These are phyloP conservation scores for Brevipalpus yothersi DNA, from an alignment of 1,140 invertebrate species.

Conservation along the genomic window DNA sequence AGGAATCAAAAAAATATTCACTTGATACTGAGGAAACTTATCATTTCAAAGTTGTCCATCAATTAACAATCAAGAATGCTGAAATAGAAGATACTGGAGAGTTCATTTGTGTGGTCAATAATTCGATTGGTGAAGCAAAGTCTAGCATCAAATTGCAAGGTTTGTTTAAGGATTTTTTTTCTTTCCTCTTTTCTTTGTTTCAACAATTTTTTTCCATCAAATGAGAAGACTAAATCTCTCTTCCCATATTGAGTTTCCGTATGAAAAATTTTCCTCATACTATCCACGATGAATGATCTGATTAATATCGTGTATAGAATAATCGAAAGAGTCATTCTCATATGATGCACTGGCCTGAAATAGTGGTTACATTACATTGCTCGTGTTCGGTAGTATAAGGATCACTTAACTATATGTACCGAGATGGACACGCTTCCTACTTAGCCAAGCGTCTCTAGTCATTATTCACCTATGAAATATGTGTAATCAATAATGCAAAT, in stretches of 20 bases:
- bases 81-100: not conserved
- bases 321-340: too few species aligned
- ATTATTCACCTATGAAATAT: too few species aligned
- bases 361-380: too few species aligned
- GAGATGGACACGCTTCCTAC: too few species aligned
- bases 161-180: not conserved
- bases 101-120: not conserved
- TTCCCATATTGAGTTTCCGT: not conserved
- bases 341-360: too few species aligned
- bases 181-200: not conserved
- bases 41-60: constrained; percentile 1
- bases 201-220: not conserved
- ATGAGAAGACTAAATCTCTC: not conserved
- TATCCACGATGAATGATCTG: too few species aligned
- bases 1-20: not conserved
- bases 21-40: not conserved
- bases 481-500: too few species aligned
- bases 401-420: too few species aligned
- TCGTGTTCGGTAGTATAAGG: too few species aligned
- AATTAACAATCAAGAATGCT: not conserved
- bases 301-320: too few species aligned
- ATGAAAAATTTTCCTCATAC: too few species aligned
- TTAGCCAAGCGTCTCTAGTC: too few species aligned
- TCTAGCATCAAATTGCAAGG: constrained; percentile 1
- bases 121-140: not conserved